A percentile compares a stretch with the other conserved stretches of the same genome.
Conservation (phyloP, 2,113 vertebrate genomes). For the Gulo gulo region DNA sequence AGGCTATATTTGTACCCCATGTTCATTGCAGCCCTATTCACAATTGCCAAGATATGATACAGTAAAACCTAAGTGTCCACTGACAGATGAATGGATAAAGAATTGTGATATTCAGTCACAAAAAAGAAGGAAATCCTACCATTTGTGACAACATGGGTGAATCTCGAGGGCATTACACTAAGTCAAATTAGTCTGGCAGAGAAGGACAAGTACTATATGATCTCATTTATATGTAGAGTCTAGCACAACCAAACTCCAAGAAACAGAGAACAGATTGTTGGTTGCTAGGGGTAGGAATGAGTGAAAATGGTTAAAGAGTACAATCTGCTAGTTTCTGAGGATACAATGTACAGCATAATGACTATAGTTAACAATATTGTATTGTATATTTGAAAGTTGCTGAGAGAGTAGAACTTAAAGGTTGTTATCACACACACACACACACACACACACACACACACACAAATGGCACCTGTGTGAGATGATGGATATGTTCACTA, state of each 20-base stretch:
- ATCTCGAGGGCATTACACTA: neutral
- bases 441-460: neutral
- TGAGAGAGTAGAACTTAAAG: neutral
- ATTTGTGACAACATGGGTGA: neutral
- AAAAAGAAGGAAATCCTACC: neutral
- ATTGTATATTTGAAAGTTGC: neutral
- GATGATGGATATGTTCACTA: neutral
- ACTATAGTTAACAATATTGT: neutral
- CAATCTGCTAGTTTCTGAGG: neutral
- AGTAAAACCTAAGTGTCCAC: neutral
- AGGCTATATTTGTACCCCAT: neutral
- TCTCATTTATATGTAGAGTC: neutral
- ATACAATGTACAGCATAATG: neutral
- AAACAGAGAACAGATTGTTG: neutral
- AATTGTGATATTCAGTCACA: neutral
- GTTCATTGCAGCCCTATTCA: neutral
- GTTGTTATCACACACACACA: neutral
- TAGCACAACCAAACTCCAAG: neutral
- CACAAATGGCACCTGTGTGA: neutral
- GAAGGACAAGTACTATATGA: neutral
- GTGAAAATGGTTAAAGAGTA: neutral
- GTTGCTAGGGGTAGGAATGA: neutral
- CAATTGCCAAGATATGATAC: neutral
- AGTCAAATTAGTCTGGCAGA: neutral
- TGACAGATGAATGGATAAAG: neutral